Conservation (phyloP, 2,888 invertebrate species). For the Phengaris alcon region DNA sequence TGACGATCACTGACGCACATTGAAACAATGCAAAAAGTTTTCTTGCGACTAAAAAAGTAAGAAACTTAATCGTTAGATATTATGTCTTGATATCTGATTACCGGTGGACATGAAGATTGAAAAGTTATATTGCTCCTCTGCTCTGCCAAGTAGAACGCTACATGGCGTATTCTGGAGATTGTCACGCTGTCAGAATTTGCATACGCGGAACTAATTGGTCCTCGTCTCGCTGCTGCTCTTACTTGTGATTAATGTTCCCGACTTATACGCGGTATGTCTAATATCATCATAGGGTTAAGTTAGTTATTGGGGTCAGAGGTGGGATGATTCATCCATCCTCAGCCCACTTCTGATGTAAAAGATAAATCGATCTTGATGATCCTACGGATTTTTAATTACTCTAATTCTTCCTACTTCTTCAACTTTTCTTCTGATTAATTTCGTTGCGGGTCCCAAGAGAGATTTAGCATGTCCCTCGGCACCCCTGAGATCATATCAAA, state of each 20-base stretch:
- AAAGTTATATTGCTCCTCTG: background rate
- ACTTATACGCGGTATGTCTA: background rate
- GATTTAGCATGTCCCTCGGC: no score
- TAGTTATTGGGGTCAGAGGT: background rate
- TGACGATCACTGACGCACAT: background rate
- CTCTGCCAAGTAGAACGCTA: slow-evolving; percentile 9
- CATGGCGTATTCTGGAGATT: background rate
- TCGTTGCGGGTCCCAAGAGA: no score
- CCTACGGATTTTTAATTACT: background rate
- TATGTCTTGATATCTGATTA: background rate
- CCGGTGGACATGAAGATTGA: background rate
- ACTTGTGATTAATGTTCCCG: background rate
- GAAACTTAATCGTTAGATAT: slow-evolving; percentile 3
- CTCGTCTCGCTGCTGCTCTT: background rate
- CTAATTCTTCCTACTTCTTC: no score
- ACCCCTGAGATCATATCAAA: no score
- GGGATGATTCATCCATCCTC: background rate
- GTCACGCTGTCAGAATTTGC: slow-evolving; percentile 20
- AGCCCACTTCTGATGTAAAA: background rate
- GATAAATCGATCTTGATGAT: background rate
- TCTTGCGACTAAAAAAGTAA: background rate
- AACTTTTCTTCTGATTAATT: no score
- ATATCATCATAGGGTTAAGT: background rate
- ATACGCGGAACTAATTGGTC: slow-evolving; percentile 15
- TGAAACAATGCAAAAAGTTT: slow-evolving; percentile 3